Percentiles rank a stretch among this genome's conserved stretches.
Evolutionary conservation across 2,797 vertebrate genomes (phyloP).

Genomic region (Poecile montanus): DNA sequence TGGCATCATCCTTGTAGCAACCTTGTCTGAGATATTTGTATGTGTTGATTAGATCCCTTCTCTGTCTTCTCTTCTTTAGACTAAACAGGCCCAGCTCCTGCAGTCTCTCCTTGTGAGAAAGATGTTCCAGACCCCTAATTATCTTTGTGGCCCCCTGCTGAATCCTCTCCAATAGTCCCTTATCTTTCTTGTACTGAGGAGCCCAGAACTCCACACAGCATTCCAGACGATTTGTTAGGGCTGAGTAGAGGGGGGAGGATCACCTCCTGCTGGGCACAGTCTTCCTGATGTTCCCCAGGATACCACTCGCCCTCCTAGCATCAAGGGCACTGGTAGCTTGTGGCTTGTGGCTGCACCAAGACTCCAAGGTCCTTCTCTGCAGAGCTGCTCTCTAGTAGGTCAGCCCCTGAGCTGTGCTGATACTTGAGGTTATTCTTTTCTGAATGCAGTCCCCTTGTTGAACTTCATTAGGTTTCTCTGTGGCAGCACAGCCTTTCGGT

Average conservation of each 20-base stretch:
- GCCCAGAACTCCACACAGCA: not conserved
- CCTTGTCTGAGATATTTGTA: not conserved
- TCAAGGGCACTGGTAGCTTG: not conserved
- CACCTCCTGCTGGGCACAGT: not conserved
- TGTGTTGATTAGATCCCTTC: not conserved
- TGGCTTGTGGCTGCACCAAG: not conserved
- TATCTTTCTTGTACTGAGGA: not conserved
- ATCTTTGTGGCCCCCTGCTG: not conserved
- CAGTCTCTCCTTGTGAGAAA: not conserved
- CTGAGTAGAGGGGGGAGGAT: not conserved
- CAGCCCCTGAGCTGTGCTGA: not conserved
- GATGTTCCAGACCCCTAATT: not conserved
- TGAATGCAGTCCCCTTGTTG: not conserved
- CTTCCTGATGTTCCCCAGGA: not conserved
- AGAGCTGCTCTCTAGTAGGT: not conserved
- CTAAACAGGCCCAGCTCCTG: not conserved
- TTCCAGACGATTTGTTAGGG: not conserved
- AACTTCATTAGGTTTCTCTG: not conserved
- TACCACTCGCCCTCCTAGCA: not conserved
- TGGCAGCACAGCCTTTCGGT: not conserved
- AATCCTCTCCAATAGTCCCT: not conserved
- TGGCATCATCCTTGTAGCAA: not conserved
- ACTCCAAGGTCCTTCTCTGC: not conserved
- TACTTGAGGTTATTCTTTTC: not conserved
- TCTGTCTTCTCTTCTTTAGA: not conserved